Base-by-base conservation (phyloP, 2,888 invertebrate genomes). In the Neocrepidodera transversa region DNA sequence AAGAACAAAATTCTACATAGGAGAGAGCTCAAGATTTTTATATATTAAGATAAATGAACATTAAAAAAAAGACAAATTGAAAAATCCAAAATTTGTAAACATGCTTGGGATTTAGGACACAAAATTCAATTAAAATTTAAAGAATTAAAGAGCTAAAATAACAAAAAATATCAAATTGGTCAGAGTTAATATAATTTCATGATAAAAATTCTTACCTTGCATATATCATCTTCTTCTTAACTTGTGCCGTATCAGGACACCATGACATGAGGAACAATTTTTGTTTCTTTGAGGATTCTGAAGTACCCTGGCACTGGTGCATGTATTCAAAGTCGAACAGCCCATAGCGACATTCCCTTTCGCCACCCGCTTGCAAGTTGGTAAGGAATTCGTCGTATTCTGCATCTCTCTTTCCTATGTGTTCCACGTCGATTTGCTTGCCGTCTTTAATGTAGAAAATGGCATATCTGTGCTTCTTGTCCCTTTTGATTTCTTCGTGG, bases 271-370 rank as follows among this genome's bases (percentile, higher is more conserved):
- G 89, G 87, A 97, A 94, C 74, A 97, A 84, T 82, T 97, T 97
- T 82, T 97, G 95, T 89, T 96, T 96, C 88, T 95, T 96, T 80
- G 93, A 92, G 77, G 93, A 93, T 85, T 95, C 95, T 71, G 95
- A 94, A 75, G 96, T 96, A 79, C 96, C 96, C 82, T 96, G 95
- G 80, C 94, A 95, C 82, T 95, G 94, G 82, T 96, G 95, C 84
- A 94, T 94, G 83, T 97, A 98, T 83, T 97, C 95, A 79, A 97
- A 97, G 82, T 99, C 98, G 82, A 93, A 98, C 52, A 95, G 88
- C 66, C 97, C 97, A 82, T 98, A 99, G 83, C 98, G 94, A 85
- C 98, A 99, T 82, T 98, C 97, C 52, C 91, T 92, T 65, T 90
- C 90, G 71, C 95, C 96, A 59, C 91, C 94, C 78, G 86, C 85